Evolutionary conservation across 1,140 invertebrate species (phyloP), one percentile per base, ranked within the genome.

Genomic region (Caenorhabditis remanei): DNA sequence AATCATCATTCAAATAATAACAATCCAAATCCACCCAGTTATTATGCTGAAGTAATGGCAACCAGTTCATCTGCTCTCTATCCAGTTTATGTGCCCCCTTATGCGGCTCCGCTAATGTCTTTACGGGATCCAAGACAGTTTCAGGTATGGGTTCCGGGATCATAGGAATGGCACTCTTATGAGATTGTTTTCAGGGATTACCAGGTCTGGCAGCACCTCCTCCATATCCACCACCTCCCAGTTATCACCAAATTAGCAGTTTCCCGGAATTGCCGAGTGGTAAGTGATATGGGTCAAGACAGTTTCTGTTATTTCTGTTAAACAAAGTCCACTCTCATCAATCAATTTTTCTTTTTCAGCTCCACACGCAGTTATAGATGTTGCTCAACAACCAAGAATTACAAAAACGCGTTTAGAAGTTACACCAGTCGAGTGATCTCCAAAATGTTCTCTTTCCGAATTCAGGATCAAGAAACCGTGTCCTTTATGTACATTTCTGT

Each of bases 71-170:
- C 85, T 21, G 48, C 85, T 9, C 63, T 85, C 7, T 85, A 85
- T 56, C 85, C 85, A 14, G 65, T 85, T 9, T 71, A 71, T 41
- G 85, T 85, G 24, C 85, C 85, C 16, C 67, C 63, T 41, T 85
- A 85, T 21, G 55, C 85, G 50, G 56, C 84, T 19, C 63, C 46
- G 7, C 9, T 53, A 4, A 79, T 46, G 48, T 85, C 85, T 14
- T 79, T 85, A n/a, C 13, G 85, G 19, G 85, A 85, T 56, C 85
- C 85, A 56, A 41, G 85, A 14, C 85, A 85, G 41, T 85, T 85
- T 32, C 85, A 85, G 84, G 84, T 85, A 53, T 13, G 41, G 9
- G 5, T 43, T 43, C 11, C 7, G 48, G 41, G 19, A 1, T 83
- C 5, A 58, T 21, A 82, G 19, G 43, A 48, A 24, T 13, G 11